A percentile compares a stretch with the other conserved stretches of the same genome.
These are phyloP conservation scores for Leguminivora glycinivorella DNA, from an alignment of 1,140 invertebrate species.

Conservation along the genomic window DNA sequence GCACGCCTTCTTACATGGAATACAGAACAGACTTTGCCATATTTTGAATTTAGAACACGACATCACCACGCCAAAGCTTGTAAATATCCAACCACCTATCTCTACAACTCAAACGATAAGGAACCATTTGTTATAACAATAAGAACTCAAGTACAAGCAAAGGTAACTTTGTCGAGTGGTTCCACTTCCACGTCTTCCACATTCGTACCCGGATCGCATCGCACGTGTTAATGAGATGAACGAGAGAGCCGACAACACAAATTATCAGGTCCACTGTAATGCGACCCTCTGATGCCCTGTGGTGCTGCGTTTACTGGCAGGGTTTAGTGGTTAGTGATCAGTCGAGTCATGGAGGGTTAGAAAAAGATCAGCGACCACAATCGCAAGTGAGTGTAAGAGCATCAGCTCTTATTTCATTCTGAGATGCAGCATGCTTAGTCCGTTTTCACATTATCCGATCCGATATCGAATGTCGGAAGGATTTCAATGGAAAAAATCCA, in stretches of 20 bases:
- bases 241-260: slow-evolving; percentile 49
- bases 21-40: background rate
- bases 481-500: no score
- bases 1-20: no score
- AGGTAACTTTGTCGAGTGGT: background rate
- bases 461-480: no score
- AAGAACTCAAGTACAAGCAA: background rate
- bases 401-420: no score
- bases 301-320: slow-evolving; percentile 44
- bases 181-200: slow-evolving; percentile 17
- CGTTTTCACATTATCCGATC: no score
- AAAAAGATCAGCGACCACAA: no score
- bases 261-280: slow-evolving; percentile 56
- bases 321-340: background rate
- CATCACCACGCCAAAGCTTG: slow-evolving; percentile 12
- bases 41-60: slow-evolving; percentile 20
- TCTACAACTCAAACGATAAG: slow-evolving; percentile 5
- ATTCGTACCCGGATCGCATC: slow-evolving; percentile 31
- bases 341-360: no score
- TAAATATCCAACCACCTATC: background rate
- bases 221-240: slow-evolving; percentile 52
- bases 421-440: no score
- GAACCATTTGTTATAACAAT: background rate
- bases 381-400: no score
- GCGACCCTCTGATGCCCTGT: slow-evolving; percentile 52